Percentiles rank a stretch among this genome's conserved stretches.
Conservation (phyloP, 1,140 invertebrate genomes). For the Sinonovacula constricta region DNA sequence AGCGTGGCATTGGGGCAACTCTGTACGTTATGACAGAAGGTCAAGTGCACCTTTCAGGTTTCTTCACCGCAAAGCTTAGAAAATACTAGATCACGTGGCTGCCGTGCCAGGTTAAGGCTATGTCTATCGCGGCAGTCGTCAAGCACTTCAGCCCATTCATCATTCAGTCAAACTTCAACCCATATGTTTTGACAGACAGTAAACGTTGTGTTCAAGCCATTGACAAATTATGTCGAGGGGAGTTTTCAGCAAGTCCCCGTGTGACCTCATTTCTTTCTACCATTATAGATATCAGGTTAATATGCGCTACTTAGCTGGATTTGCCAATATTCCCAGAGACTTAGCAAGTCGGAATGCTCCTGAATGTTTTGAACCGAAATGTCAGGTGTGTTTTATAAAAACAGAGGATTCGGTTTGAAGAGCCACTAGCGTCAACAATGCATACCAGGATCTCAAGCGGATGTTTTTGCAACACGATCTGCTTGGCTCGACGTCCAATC, state of each 20-base stretch:
- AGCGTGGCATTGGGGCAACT: constrained; percentile 24
- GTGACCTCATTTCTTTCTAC: constrained; percentile 50
- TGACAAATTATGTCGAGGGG: too few relatives aligned
- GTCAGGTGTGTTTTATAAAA: constrained; percentile 34
- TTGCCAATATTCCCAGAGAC: constrained; percentile 38
- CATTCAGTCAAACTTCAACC: too few relatives aligned
- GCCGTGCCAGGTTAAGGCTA: constrained; percentile 11
- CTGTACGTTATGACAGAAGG: constrained; percentile 20
- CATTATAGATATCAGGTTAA: constrained; percentile 13
- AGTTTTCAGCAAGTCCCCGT: constrained; percentile 44
- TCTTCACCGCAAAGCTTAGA: constrained; percentile 48
- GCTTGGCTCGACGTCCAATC: constrained; percentile 33
- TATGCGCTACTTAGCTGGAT: constrained; percentile 29
- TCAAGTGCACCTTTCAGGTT: too few relatives aligned
- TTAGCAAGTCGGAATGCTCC: constrained; percentile 50
- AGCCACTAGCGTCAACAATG: constrained; percentile 3
- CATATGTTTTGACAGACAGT: too few relatives aligned
- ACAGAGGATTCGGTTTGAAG: constrained; percentile 17
- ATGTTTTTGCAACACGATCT: constrained; percentile 30
- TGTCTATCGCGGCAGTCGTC: not conserved
- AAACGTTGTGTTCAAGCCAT: too few relatives aligned
- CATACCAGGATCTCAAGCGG: constrained; percentile 5
- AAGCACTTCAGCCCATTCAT: constrained; percentile 58
- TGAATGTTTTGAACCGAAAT: constrained; percentile 11
- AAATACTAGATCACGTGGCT: constrained; percentile 8